Conservation (phyloP, 2,113 vertebrate species). For the Brachyhypopomus gauderio region DNA sequence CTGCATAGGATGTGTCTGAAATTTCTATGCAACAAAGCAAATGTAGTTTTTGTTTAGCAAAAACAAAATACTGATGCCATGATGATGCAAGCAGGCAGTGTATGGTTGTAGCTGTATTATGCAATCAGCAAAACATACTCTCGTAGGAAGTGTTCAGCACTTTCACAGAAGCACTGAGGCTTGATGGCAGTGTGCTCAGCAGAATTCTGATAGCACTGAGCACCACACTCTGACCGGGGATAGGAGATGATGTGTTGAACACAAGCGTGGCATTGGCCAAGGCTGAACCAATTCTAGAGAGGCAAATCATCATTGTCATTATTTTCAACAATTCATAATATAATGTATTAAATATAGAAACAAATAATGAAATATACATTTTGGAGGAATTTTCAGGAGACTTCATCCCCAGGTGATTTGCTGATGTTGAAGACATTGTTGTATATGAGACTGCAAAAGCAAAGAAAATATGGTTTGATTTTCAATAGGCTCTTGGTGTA, state of each 20-base stretch:
- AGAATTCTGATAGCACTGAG: background rate
- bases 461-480: background rate
- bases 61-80: too few relatives aligned
- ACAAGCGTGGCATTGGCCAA: conserved; percentile 1
- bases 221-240: conserved; percentile 30
- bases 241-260: conserved; percentile 33
- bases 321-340: background rate
- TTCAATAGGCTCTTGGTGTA: background rate
- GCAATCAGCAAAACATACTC: background rate
- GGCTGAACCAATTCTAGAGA: conserved; percentile 28
- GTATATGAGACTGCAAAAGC: background rate
- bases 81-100: too few relatives aligned
- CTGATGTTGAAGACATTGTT: background rate
- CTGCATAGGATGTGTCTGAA: conserved; percentile 14
- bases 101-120: background rate
- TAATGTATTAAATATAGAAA: conserved; percentile 3
- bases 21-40: background rate
- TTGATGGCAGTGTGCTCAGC: background rate
- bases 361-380: background rate
- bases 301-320: background rate
- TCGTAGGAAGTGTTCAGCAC: conserved; percentile 22
- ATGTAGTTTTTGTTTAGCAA: background rate
- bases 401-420: background rate
- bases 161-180: conserved; percentile 13
- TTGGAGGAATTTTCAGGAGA: background rate